phyloP scores from a whole-genome alignment of 2,113 vertebrate species.

The Mormyrus lacerda region DNA sequence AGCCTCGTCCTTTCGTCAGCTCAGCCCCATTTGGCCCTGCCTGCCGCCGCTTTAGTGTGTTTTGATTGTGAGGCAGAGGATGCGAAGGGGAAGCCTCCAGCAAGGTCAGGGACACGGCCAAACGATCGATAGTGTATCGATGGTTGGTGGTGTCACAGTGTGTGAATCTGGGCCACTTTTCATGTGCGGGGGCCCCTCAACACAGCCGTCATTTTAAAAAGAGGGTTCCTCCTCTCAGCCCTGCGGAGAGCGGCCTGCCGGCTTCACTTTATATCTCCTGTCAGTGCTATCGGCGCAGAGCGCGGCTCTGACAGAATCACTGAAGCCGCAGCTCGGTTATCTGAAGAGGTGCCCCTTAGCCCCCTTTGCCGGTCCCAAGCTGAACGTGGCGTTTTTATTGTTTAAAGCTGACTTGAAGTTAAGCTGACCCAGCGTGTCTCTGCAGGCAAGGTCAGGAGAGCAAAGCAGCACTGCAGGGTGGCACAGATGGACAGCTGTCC shows the following conservation, averaged over 20 bases:
- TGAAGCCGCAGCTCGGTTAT: background rate
- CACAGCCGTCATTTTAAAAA: background rate
- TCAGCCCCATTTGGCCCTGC: constrained; percentile 5
- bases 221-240: background rate
- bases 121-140: constrained; percentile 61
- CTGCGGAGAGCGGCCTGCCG: background rate
- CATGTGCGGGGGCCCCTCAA: constrained; percentile 22
- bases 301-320: background rate
- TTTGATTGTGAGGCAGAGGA: constrained; percentile 50
- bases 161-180: constrained; percentile 41
- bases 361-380: background rate
- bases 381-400: background rate
- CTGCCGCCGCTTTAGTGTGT: constrained; percentile 44
- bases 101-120: constrained; percentile 49
- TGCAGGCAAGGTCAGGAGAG: background rate
- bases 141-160: constrained; percentile 56
- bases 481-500: background rate
- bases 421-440: background rate
- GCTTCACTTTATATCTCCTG: background rate
- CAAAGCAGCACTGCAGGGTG: background rate
- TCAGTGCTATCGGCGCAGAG: background rate
- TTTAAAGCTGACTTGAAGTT: background rate
- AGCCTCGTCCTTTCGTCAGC: constrained; percentile 40
- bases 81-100: constrained; percentile 52
- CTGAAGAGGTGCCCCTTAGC: background rate